Conservation (phyloP, 2,888 invertebrate genomes). For the Oscheius sp. region DNA sequence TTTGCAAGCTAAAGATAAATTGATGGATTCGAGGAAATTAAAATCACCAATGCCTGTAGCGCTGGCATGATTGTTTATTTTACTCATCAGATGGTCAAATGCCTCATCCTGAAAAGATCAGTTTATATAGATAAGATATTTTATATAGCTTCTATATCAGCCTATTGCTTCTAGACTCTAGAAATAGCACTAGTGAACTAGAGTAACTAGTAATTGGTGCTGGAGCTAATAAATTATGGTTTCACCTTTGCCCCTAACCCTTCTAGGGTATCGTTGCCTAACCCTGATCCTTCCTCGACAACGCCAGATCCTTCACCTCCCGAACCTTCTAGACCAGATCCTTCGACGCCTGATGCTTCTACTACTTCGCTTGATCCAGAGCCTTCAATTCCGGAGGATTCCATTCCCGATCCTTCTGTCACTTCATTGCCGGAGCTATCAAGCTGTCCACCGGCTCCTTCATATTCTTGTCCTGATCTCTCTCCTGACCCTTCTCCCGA, state of each 20-base stretch:
- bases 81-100: too few species aligned
- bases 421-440: background rate
- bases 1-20: constrained; percentile 32
- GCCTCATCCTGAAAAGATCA: background rate
- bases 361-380: background rate
- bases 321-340: background rate
- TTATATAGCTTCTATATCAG: background rate
- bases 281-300: background rate
- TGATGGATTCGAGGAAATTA: background rate
- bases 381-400: background rate
- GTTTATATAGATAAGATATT: background rate
- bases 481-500: background rate
- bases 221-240: background rate
- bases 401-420: background rate
- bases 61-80: too few species aligned
- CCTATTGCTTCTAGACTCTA: background rate
- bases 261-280: too few species aligned
- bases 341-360: background rate
- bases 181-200: background rate
- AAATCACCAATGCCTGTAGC: background rate
- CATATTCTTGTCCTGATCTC: background rate
- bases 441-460: background rate
- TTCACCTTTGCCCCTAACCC: too few species aligned
- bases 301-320: background rate
- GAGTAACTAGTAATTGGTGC: background rate